Base-by-base conservation (phyloP, 1,140 invertebrate genomes). In the Drosophila pallidifrons region DNA sequence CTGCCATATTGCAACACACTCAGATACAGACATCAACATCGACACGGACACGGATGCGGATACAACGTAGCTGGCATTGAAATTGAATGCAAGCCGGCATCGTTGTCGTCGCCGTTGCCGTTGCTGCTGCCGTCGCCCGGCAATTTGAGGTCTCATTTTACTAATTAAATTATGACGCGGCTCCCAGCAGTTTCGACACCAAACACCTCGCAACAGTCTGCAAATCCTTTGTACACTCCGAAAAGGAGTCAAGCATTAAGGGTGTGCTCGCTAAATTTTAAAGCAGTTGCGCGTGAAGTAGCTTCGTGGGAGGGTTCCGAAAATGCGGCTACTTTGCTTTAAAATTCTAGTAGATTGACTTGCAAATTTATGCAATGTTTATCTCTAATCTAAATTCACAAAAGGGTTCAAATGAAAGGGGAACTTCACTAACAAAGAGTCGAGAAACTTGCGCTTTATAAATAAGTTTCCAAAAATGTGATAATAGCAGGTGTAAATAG, bases 121-220 rank as follows among this genome's bases (percentile, higher is more conserved):
- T 8, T 10, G 35, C 3, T 10, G n/a, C 7, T 49, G 6, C 15
- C 63, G 25, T 60, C 58, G 65, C 66, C 32, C 57, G 60, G 38
- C 59, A 72, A 72, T 89, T 89, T 89, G 85, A 89, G 85, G 85
- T 83, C 85, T 89, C 85, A 89, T 89, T 89, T 89, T 89, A 82
- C 77, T 89, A 89, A 89, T 89, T 89, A 89, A 89, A 89, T 89
- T 89, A 89, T 89, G 81, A 75, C 77, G 72, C 77, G 82, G 74
- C 75, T 74, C 60, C 41, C 73, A 61, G 58, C 73, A 71, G 73
- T 47, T 65, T 65, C 73, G 73, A 75, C 73, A 75, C 67, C 72
- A 11, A 64, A 75, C 67, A 75, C 72, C 72, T 70, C 32, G 20
- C 43, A 20, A 57, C 58, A 30, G 55, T 54, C 47, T 54, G 47